Evolutionary conservation across 2,888 invertebrate species (phyloP).

Genomic region (Lobophora halterata): DNA sequence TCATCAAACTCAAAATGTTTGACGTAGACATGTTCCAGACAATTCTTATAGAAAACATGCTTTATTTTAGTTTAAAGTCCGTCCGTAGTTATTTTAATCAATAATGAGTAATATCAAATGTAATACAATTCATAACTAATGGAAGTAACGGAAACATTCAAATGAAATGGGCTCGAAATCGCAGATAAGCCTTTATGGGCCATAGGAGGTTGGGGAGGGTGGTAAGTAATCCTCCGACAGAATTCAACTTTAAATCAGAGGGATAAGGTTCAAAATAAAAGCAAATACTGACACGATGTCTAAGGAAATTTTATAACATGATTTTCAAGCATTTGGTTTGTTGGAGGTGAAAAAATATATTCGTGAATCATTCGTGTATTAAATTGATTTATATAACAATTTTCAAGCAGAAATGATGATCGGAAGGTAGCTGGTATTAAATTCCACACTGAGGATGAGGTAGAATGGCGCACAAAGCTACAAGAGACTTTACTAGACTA

Average conservation of each 20-base stretch:
- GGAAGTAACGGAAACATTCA: constrained; percentile 64
- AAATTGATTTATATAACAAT: no score
- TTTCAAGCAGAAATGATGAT: no score
- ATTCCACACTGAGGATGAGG: no score
- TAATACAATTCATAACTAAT: constrained; percentile 41
- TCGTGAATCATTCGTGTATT: constrained; percentile 11
- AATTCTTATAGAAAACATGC: no score
- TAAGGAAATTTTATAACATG: constrained; percentile 15
- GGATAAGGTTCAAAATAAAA: constrained; percentile 8
- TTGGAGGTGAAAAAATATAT: constrained; percentile 14
- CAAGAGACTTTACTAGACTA: no score
- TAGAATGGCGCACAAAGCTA: no score
- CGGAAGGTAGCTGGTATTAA: no score
- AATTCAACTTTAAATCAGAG: constrained; percentile 13
- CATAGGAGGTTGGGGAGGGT: constrained; percentile 45
- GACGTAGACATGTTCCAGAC: no score
- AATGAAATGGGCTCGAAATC: constrained; percentile 76
- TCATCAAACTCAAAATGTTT: no score
- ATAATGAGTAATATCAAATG: no score
- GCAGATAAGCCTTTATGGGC: constrained; percentile 69
- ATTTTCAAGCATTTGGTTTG: constrained; percentile 21
- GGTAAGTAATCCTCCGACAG: constrained; percentile 23
- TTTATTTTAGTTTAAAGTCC: no score
- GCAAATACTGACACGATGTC: not conserved
- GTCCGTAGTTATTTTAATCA: no score